A percentile compares a stretch with the other conserved stretches of the same genome.
These are phyloP conservation scores for Pterois miles DNA, from an alignment of 2,797 vertebrate genomes.

Conservation along the genomic window DNA sequence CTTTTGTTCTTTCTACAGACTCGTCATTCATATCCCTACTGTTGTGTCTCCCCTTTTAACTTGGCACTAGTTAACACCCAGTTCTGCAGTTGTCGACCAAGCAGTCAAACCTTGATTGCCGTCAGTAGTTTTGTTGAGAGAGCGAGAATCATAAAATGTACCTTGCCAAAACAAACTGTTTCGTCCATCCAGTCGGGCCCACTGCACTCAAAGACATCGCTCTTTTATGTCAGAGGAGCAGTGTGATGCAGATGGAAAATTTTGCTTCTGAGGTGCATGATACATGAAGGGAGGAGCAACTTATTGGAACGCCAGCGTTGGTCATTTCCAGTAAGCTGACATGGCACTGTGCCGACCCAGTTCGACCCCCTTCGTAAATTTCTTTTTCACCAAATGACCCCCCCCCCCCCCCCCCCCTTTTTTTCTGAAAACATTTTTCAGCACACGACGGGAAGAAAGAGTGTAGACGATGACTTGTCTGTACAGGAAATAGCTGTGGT, in stretches of 20 bases:
- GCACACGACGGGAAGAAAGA: background rate
- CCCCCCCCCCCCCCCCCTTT: no score
- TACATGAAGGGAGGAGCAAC: background rate
- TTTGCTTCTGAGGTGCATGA: constrained; percentile 4
- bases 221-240: background rate
- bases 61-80: background rate
- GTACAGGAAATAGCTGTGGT: constrained; percentile 22
- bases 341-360: background rate
- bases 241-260: constrained; percentile 22
- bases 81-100: background rate
- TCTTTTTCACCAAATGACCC: background rate
- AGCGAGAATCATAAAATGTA: background rate
- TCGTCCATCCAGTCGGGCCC: background rate
- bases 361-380: background rate
- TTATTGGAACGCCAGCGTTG: constrained; percentile 45
- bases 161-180: background rate
- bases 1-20: background rate
- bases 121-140: background rate
- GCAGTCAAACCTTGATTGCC: background rate
- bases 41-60: background rate
- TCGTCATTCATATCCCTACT: background rate
- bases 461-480: background rate
- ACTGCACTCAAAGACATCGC: background rate
- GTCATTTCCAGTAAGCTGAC: constrained; percentile 69
- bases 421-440: background rate